A percentile compares a stretch with the other conserved stretches of the same genome.
These are phyloP conservation scores for Erebia epiphron DNA, from an alignment of 2,888 invertebrate species.

Conservation along the genomic window DNA sequence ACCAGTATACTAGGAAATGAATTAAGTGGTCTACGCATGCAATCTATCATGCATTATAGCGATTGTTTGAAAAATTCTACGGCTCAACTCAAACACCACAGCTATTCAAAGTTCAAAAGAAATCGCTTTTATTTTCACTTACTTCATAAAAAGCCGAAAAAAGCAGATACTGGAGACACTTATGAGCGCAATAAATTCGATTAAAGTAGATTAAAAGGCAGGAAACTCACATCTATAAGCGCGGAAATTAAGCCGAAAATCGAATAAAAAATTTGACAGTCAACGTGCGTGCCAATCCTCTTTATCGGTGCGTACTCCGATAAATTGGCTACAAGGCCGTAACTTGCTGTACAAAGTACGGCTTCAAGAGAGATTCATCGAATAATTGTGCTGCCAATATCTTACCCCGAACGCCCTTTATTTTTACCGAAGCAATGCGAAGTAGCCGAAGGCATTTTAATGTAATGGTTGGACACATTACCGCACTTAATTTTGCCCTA, in stretches of 20 bases:
- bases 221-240: slow-evolving; percentile 33
- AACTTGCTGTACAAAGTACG: slow-evolving; percentile 54
- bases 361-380: slow-evolving; percentile 62
- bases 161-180: slow-evolving; percentile 31
- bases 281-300: slow-evolving; percentile 40
- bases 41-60: background rate
- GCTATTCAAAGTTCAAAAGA: slow-evolving; percentile 35
- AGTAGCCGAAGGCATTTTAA: slow-evolving; percentile 78
- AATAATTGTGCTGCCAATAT: slow-evolving; percentile 72
- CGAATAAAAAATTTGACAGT: slow-evolving; percentile 39
- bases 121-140: slow-evolving; percentile 33
- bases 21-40: too few species aligned
- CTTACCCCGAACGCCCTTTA: slow-evolving; percentile 55
- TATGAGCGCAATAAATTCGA: slow-evolving; percentile 34
- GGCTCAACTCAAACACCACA: slow-evolving; percentile 5
- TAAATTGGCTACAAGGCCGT: slow-evolving; percentile 57
- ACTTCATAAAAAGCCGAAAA: slow-evolving; percentile 38
- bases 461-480: slow-evolving; percentile 78
- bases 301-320: slow-evolving; percentile 46
- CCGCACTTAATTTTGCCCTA: slow-evolving; percentile 81
- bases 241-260: slow-evolving; percentile 36
- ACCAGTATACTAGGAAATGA: too few species aligned
- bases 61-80: background rate
- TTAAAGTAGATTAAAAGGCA: slow-evolving; percentile 20
- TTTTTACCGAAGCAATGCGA: slow-evolving; percentile 64